phyloP scores from a whole-genome alignment of 2,888 invertebrate species.

The Tenthredo amoena region DNA sequence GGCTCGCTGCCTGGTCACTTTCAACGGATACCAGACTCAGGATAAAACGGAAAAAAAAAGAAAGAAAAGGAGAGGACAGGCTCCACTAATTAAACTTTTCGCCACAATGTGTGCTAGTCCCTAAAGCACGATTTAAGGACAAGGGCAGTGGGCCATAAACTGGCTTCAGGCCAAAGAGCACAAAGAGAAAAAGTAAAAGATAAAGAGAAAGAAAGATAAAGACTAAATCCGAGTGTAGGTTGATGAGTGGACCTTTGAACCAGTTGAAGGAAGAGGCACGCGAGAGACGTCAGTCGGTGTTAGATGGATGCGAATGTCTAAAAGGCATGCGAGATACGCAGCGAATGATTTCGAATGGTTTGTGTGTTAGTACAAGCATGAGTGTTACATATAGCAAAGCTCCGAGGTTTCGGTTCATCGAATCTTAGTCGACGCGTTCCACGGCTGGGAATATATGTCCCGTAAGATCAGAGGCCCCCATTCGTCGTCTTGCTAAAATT shows the following conservation, averaged over 20 bases:
- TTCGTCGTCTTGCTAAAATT: conserved; percentile 73
- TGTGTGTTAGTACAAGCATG: background rate
- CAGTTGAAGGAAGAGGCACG: conserved; percentile 11
- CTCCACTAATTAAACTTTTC: conserved; percentile 10
- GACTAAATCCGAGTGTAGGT: background rate
- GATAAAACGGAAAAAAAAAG: background rate
- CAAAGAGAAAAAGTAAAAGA: background rate
- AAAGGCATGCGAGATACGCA: conserved; percentile 30
- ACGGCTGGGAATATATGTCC: conserved; percentile 69
- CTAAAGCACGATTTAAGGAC: background rate
- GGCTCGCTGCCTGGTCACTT: background rate
- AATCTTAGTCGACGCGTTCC: conserved; percentile 67
- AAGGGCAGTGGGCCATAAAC: conserved; percentile 12
- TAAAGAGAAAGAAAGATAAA: background rate
- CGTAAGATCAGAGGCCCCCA: conserved; percentile 71
- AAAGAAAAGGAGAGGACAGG: background rate
- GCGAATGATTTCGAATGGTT: conserved; percentile 30
- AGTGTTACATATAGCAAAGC: conserved; percentile 47
- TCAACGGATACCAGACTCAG: background rate
- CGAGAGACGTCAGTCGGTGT: conserved; percentile 4
- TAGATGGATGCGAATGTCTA: conserved; percentile 40
- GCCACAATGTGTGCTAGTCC: background rate
- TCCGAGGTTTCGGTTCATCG: conserved; percentile 65
- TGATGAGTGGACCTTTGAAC: conserved; percentile 34
- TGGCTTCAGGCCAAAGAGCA: conserved; percentile 12